These are phyloP conservation scores for Cheilosia scutellata DNA, from an alignment of 2,888 invertebrate genomes.

Conservation along the genomic window DNA sequence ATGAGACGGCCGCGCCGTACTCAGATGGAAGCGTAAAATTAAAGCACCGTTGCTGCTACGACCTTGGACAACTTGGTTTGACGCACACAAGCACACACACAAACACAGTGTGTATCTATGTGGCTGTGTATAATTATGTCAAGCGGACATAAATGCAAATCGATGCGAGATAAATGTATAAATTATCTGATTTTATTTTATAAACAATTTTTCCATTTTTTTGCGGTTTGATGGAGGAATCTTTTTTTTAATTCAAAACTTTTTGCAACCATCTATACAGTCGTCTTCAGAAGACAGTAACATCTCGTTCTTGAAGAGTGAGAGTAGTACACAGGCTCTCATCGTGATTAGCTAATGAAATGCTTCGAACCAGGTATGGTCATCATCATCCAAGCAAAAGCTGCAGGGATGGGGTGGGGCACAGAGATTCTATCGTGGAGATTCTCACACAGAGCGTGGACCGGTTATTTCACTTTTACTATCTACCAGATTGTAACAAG, in stretches of 20 bases:
- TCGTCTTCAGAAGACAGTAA: slow-evolving; percentile 17
- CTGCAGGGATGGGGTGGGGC: background rate
- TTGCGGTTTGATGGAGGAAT: slow-evolving; percentile 26
- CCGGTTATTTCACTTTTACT: slow-evolving; percentile 76
- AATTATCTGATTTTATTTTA: slow-evolving; percentile 70
- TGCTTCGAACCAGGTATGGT: slow-evolving; percentile 64
- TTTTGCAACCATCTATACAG: slow-evolving; percentile 24
- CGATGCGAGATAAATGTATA: slow-evolving; percentile 68
- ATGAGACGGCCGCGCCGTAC: background rate
- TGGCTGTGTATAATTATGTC: slow-evolving; percentile 70
- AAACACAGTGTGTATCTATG: slow-evolving; percentile 6
- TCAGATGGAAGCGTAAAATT: slow-evolving; percentile 63
- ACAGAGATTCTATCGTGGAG: slow-evolving; percentile 43
- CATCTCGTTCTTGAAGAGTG: slow-evolving; percentile 66
- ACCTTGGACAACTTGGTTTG: slow-evolving; percentile 65
- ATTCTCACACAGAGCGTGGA: slow-evolving; percentile 58
- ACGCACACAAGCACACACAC: slow-evolving; percentile 48
- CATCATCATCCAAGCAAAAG: slow-evolving; percentile 30
- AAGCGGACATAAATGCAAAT: slow-evolving; percentile 76
- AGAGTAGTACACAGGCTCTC: slow-evolving; percentile 44
- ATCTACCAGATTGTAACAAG: slow-evolving; percentile 75
- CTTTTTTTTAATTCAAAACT: background rate
- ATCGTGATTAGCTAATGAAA: slow-evolving; percentile 72
- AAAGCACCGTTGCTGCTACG: slow-evolving; percentile 74
- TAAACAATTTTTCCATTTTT: slow-evolving; percentile 18